Percentiles rank a stretch among this genome's conserved stretches.
Conservation (phyloP, 2,888 invertebrate species). For the Liopterus haemorrhoidalis region DNA sequence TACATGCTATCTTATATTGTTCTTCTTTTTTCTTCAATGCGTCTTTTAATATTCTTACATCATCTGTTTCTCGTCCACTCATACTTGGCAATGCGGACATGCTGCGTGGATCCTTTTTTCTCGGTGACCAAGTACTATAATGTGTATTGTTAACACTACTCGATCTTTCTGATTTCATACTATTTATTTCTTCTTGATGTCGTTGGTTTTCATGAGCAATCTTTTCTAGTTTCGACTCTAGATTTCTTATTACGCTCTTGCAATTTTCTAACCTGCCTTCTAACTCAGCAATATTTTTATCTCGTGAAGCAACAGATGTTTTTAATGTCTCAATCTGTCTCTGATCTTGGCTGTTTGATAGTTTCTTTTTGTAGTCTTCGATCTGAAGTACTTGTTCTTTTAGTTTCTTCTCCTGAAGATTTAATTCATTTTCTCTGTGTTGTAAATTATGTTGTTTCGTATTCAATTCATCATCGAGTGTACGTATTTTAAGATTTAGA, state of each 20-base stretch:
- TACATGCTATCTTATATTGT: constrained; percentile 44
- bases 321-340: constrained; percentile 47
- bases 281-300: constrained; percentile 46
- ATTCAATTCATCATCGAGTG: constrained; percentile 36
- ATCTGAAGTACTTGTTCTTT: constrained; percentile 28
- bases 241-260: constrained; percentile 36
- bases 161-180: constrained; percentile 15
- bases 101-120: constrained; percentile 35
- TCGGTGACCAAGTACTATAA: constrained; percentile 3
- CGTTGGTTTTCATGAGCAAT: constrained; percentile 21
- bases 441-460: constrained; percentile 36
- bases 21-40: constrained; percentile 41
- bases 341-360: constrained; percentile 42
- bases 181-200: constrained; percentile 24
- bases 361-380: constrained; percentile 32
- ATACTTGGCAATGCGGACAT: not conserved
- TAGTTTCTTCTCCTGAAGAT: constrained; percentile 24
- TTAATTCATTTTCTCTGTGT: constrained; percentile 12
- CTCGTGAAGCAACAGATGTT: constrained; percentile 43
- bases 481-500: constrained; percentile 25
- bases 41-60: too few species aligned
- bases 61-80: not conserved
- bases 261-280: constrained; percentile 44
- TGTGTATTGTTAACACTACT: not conserved
- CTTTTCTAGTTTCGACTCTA: constrained; percentile 40